Evolutionary conservation across 2,888 invertebrate genomes (phyloP).

Genomic region (Byasa hedistus): DNA sequence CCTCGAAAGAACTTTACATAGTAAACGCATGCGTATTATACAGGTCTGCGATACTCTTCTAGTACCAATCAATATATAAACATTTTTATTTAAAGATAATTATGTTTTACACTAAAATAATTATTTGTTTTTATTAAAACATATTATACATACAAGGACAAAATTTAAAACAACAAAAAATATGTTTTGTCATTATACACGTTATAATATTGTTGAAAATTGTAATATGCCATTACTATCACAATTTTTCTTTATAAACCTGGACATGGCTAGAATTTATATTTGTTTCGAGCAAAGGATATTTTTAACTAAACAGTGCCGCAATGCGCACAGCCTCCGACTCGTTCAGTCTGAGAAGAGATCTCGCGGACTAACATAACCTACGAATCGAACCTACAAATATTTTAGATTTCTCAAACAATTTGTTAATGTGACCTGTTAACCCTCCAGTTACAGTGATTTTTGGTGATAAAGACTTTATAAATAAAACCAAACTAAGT

Average conservation of each 20-base stretch:
- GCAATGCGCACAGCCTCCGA: constrained; percentile 79
- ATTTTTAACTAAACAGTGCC: constrained; percentile 61
- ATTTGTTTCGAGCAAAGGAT: constrained; percentile 33
- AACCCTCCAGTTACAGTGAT: constrained; percentile 38
- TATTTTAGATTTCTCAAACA: neutral
- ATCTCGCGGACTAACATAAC: constrained; percentile 71
- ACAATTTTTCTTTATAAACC: neutral
- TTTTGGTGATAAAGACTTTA: constrained; percentile 52
- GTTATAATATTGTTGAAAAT: neutral
- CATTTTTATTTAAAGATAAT: neutral
- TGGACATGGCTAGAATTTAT: constrained; percentile 2
- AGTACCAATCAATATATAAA: neutral
- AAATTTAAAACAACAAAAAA: neutral
- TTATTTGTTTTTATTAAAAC: neutral
- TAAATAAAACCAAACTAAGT: constrained; percentile 60
- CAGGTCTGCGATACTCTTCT: neutral
- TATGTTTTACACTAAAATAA: neutral
- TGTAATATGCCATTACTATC: neutral
- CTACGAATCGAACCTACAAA: constrained; percentile 39
- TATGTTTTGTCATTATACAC: neutral
- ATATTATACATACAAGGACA: neutral
- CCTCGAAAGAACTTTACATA: constrained; percentile 21
- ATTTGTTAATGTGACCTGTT: neutral
- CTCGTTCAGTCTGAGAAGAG: constrained; percentile 64
- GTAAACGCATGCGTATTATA: constrained; percentile 42